phyloP scores from a whole-genome alignment of 53 echinoderm and acorn worm genomes.

The Apostichopus leukothele region DNA sequence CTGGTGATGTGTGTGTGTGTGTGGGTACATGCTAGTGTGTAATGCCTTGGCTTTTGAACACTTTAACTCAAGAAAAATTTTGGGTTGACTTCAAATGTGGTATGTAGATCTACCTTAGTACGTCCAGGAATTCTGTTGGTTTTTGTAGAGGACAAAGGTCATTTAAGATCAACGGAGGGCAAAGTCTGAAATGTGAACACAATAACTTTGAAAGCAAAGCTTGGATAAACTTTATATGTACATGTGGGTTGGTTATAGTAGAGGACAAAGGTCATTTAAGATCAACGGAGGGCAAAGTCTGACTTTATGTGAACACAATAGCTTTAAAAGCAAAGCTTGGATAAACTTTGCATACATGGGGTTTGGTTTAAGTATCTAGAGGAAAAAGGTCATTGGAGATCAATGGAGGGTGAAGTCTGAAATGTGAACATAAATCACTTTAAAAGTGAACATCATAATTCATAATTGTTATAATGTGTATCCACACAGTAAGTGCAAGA shows the following conservation, averaged over 20 bases:
- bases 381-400: neutral
- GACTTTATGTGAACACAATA: neutral
- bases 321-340: neutral
- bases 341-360: too few species aligned
- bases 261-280: neutral
- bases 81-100: neutral
- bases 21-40: too few species aligned
- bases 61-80: neutral
- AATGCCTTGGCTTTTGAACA: neutral
- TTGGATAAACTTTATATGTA: too few species aligned
- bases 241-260: too few species aligned
- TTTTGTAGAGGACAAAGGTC: neutral
- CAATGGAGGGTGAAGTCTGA: neutral
- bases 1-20: too few species aligned
- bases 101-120: neutral
- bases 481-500: too few species aligned
- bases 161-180: neutral
- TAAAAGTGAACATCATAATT: too few species aligned
- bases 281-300: neutral
- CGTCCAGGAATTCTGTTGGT: neutral
- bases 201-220: neutral
- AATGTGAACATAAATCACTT: too few species aligned
- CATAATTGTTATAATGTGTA: too few species aligned
- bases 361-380: neutral
- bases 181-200: constrained; percentile 4